phyloP scores from a whole-genome alignment of 2,113 vertebrate genomes.

The Tragelaphus scriptus region DNA sequence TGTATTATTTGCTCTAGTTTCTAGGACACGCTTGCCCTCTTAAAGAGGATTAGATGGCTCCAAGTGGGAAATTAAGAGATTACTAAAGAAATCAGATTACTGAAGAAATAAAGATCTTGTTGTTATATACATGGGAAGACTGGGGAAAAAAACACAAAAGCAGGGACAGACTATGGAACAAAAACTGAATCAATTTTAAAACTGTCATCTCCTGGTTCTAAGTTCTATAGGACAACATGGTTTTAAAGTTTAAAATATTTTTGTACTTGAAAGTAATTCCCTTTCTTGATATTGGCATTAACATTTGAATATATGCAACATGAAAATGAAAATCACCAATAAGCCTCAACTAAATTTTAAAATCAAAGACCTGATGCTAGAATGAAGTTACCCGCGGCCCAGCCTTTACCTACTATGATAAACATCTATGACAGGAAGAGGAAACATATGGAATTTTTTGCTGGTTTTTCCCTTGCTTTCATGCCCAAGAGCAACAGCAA shows the following conservation, averaged over 20 bases:
- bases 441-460: not conserved
- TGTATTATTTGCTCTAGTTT: constrained; percentile 1
- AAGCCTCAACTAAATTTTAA: not conserved
- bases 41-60: constrained; percentile 26
- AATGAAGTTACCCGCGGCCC: not conserved
- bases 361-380: constrained; percentile 27
- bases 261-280: not conserved
- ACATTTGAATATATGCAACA: not conserved
- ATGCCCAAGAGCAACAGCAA: not conserved
- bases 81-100: not conserved
- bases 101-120: not conserved
- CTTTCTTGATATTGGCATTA: not conserved
- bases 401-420: not conserved
- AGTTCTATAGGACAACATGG: not conserved
- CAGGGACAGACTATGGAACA: not conserved
- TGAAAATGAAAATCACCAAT: not conserved
- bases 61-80: constrained; percentile 28
- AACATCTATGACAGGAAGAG: not conserved
- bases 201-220: not conserved
- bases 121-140: not conserved
- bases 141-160: not conserved
- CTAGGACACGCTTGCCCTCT: not conserved
- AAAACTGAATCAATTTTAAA: not conserved
- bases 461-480: not conserved
- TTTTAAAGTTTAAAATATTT: constrained; percentile 26